Conservation (phyloP, 1,140 invertebrate species). For the Hycleus phaleratus region DNA sequence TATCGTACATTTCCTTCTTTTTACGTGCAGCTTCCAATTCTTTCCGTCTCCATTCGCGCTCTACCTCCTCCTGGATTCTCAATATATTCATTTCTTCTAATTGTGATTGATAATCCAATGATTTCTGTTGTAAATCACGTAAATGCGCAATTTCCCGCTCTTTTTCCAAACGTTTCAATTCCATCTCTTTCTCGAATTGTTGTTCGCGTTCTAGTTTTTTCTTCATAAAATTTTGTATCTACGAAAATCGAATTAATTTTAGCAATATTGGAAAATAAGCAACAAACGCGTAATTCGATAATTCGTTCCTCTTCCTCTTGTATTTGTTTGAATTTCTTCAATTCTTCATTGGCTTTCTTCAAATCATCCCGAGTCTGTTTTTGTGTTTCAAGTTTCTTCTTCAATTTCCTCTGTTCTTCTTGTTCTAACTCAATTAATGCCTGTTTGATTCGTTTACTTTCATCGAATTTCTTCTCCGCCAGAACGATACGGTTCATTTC, state of each 20-base stretch:
- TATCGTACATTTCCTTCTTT: slow-evolving; percentile 26
- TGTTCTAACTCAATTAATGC: slow-evolving; percentile 47
- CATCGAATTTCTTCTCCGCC: slow-evolving; percentile 56
- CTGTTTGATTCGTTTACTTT: slow-evolving; percentile 53
- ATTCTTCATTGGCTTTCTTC: slow-evolving; percentile 48
- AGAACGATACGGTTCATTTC: slow-evolving; percentile 52
- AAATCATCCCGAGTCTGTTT: slow-evolving; percentile 46
- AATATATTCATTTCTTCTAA: slow-evolving; percentile 41
- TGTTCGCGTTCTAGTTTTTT: slow-evolving; percentile 51
- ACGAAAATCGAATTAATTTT: slow-evolving; percentile 28
- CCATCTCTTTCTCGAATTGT: slow-evolving; percentile 46
- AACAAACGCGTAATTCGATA: slow-evolving; percentile 46
- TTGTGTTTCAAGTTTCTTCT: slow-evolving; percentile 39
- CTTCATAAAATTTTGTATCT: slow-evolving; percentile 51
- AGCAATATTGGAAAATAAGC: no score
- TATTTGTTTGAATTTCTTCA: slow-evolving; percentile 47
- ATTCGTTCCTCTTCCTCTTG: slow-evolving; percentile 52
- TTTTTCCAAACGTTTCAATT: slow-evolving; percentile 42
- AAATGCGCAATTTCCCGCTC: slow-evolving; percentile 45
- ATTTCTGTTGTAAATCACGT: slow-evolving; percentile 42
- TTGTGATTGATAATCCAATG: slow-evolving; percentile 34
- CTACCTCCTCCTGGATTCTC: slow-evolving; percentile 41
- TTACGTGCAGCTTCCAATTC: slow-evolving; percentile 35
- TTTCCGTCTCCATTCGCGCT: slow-evolving; percentile 41
- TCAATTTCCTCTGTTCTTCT: slow-evolving; percentile 45